phyloP scores from a whole-genome alignment of 1,140 invertebrate genomes.

The Cyphomyrmex costatus region DNA sequence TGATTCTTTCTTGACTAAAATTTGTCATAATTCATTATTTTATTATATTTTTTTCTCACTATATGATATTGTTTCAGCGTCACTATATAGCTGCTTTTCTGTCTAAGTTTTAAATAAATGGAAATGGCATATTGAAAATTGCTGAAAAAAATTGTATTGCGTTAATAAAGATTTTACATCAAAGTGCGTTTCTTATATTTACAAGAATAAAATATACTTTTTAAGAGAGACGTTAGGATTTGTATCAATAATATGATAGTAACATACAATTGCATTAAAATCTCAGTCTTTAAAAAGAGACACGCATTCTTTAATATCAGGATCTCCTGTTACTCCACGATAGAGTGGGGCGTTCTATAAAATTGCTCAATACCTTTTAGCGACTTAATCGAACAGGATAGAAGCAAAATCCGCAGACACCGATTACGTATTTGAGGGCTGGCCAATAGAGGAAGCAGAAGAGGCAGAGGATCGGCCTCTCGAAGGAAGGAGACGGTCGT shows the following conservation, averaged over 20 bases:
- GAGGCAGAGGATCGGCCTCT: constrained; percentile 64
- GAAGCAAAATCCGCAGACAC: constrained; percentile 70
- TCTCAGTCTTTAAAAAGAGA: background rate
- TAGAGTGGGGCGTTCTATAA: constrained; percentile 9
- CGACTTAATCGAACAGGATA: constrained; percentile 80
- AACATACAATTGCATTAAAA: background rate
- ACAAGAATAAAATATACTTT: background rate
- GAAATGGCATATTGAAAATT: background rate
- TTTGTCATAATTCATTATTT: no score
- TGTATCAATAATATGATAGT: background rate
- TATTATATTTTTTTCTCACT: no score
- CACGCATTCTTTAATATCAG: background rate
- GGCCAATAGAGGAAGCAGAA: constrained; percentile 63
- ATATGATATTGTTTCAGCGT: no score
- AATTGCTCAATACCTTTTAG: constrained; percentile 66
- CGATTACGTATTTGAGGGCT: constrained; percentile 72
- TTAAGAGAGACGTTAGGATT: background rate
- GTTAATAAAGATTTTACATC: background rate
- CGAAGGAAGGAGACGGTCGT: constrained; percentile 68
- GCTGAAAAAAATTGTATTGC: background rate
- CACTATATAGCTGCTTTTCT: no score
- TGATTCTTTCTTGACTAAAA: no score
- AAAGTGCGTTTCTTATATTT: background rate
- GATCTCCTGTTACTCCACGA: background rate
- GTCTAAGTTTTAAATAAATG: background rate